Conservation (phyloP, 2,113 vertebrate genomes). For the Telmatochromis bifrenatus region DNA sequence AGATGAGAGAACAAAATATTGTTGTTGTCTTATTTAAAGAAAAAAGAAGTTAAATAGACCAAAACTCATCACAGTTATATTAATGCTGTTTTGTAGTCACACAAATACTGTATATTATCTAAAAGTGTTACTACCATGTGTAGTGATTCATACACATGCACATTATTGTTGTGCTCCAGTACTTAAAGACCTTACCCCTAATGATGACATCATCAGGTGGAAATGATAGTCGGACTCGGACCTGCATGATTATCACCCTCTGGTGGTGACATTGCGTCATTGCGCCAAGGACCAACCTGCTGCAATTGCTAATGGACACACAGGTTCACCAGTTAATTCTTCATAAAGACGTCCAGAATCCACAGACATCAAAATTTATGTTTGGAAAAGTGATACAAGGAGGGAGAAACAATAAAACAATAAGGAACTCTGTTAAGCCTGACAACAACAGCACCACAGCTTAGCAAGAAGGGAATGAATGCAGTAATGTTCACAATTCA, state of each 20-base stretch:
- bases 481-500: accelerated
- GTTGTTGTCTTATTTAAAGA: background rate
- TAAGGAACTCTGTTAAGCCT: accelerated
- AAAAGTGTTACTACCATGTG: background rate
- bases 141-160: accelerated
- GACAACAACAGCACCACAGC: accelerated
- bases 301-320: background rate
- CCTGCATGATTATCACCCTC: accelerated
- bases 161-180: accelerated
- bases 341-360: accelerated
- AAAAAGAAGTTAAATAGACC: background rate
- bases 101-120: accelerated
- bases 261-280: accelerated
- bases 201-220: background rate
- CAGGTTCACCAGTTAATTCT: accelerated
- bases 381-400: accelerated
- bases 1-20: background rate
- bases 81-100: accelerated
- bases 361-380: accelerated
- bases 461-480: background rate
- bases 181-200: background rate
- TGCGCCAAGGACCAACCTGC: background rate
- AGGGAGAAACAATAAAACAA: background rate
- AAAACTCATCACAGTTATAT: accelerated
- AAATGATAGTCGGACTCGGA: accelerated